These are phyloP conservation scores for Tupaia tana DNA, from an alignment of 2,113 vertebrate genomes.

Conservation along the genomic window DNA sequence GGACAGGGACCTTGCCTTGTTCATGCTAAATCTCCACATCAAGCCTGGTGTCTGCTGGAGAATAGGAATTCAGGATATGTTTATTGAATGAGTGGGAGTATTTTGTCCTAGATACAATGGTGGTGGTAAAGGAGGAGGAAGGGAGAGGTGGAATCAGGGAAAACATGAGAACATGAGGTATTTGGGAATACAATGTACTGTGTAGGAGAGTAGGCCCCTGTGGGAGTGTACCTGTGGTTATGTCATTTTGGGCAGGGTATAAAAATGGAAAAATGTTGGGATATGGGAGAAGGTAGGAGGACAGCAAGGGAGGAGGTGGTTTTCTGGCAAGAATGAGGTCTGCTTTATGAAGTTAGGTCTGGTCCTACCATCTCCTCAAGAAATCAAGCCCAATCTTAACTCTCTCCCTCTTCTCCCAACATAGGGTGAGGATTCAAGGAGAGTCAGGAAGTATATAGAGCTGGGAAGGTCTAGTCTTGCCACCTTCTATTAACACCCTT, in stretches of 20 bases:
- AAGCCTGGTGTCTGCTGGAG: not conserved
- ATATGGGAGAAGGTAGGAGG: not conserved
- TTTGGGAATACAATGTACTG: not conserved
- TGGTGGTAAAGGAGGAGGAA: not conserved
- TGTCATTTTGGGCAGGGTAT: not conserved
- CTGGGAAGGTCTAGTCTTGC: not conserved
- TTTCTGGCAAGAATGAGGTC: not conserved
- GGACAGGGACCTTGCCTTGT: not conserved
- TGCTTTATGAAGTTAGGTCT: not conserved
- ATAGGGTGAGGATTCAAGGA: not conserved
- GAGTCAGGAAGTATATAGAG: not conserved
- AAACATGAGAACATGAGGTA: not conserved
- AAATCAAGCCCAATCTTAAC: not conserved
- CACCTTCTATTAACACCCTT: not conserved
- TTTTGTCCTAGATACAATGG: not conserved
- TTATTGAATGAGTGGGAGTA: not conserved
- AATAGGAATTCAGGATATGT: not conserved
- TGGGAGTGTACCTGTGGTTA: not conserved
- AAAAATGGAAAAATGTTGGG: slow-evolving; percentile 13
- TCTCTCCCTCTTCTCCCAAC: not conserved
- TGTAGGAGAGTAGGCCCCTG: not conserved
- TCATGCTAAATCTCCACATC: not conserved
- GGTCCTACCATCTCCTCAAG: not conserved
- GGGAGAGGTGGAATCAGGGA: not conserved
- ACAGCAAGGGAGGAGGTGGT: not conserved